These are phyloP conservation scores for Drosophila dives DNA, from an alignment of 2,888 invertebrate species.

Conservation along the genomic window DNA sequence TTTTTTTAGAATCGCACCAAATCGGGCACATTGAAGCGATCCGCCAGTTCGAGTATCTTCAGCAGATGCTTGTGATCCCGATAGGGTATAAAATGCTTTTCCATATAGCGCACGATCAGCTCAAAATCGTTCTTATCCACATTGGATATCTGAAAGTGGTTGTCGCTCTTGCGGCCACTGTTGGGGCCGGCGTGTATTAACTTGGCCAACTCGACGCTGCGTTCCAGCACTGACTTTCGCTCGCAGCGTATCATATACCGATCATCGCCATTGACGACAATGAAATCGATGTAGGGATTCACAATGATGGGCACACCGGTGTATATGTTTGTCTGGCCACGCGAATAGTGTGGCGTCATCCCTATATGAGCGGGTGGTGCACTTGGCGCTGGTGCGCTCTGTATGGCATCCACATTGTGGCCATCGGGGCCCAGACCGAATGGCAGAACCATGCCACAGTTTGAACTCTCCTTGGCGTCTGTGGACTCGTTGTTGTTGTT, in stretches of 20 bases:
- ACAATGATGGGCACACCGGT: constrained; percentile 81
- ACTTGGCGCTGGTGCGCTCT: constrained; percentile 77
- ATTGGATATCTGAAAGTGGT: constrained; percentile 84
- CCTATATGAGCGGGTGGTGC: constrained; percentile 82
- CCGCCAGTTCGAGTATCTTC: constrained; percentile 84
- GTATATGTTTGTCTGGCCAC: constrained; percentile 78
- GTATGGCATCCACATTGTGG: constrained; percentile 77
- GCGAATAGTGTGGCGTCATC: constrained; percentile 56
- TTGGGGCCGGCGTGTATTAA: constrained; percentile 84
- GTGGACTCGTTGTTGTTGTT: constrained; percentile 8
- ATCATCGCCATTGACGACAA: constrained; percentile 84
- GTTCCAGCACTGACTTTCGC: constrained; percentile 83
- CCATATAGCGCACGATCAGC: constrained; percentile 84
- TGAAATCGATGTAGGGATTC: constrained; percentile 84
- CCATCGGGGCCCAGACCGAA: constrained; percentile 83
- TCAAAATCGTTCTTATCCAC: constrained; percentile 84
- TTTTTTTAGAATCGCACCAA: constrained; percentile 70
- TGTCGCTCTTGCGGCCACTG: constrained; percentile 84
- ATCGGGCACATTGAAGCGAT: constrained; percentile 85
- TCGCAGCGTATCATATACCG: constrained; percentile 84
- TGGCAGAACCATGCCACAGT: constrained; percentile 82
- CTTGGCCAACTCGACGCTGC: constrained; percentile 84
- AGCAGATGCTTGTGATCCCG: constrained; percentile 84
- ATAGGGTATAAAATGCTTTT: constrained; percentile 84
- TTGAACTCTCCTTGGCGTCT: neutral